Percentiles rank a stretch among this genome's conserved stretches.
phyloP scores from a whole-genome alignment of 2,888 invertebrate species.

The Digitonthophagus gazella region DNA sequence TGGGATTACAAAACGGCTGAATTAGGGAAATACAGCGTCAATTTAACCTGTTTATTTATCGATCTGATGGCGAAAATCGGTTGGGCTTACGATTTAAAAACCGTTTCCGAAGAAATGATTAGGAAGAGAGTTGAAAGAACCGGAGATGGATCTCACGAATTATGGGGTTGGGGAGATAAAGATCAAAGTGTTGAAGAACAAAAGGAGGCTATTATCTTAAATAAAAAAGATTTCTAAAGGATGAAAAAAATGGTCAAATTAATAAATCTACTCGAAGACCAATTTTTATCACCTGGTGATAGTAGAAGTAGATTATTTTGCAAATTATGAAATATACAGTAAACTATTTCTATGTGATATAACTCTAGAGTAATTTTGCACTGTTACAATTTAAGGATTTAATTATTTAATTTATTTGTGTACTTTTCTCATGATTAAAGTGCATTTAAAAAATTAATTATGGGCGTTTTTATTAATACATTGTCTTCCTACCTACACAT shows the following conservation, averaged over 20 bases:
- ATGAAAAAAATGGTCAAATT: not conserved
- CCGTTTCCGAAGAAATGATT: constrained; percentile 69
- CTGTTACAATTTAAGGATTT: not conserved
- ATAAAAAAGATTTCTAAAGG: constrained; percentile 34
- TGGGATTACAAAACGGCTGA: constrained; percentile 85
- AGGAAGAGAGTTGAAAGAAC: constrained; percentile 68
- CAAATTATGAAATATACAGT: too few relatives aligned
- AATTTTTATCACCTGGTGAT: not conserved
- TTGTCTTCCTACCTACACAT: too few relatives aligned
- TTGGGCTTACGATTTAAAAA: constrained; percentile 85
- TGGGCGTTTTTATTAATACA: too few relatives aligned
- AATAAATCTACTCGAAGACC: not conserved
- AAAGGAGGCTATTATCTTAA: constrained; percentile 41
- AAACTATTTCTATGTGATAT: too few relatives aligned
- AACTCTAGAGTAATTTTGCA: not conserved
- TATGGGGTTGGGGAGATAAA: constrained; percentile 80
- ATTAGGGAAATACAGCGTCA: constrained; percentile 68
- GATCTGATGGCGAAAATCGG: constrained; percentile 81
- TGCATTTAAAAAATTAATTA: not conserved
- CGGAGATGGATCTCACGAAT: constrained; percentile 70
- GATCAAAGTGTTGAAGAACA: constrained; percentile 55
- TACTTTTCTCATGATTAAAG: too few relatives aligned
- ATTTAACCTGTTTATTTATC: constrained; percentile 74
- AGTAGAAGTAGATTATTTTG: too few relatives aligned
- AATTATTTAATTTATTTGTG: not conserved